These are phyloP conservation scores for Trissolcus basalis DNA, from an alignment of 1,140 invertebrate species.

Conservation along the genomic window DNA sequence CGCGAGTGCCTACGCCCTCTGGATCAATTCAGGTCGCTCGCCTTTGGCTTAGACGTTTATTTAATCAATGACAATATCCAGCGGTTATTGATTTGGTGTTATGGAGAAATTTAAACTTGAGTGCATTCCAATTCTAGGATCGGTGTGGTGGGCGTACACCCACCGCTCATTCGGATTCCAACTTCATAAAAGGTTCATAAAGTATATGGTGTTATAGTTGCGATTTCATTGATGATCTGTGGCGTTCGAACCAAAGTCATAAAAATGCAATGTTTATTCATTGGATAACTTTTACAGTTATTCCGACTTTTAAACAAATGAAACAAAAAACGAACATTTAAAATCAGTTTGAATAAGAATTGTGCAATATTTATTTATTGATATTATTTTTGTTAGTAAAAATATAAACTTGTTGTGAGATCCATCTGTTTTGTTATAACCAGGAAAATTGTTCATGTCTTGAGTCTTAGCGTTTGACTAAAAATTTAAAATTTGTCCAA, in stretches of 20 bases:
- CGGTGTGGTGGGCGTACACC: constrained; percentile 66
- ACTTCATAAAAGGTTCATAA: too few species aligned
- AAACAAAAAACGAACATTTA: too few species aligned
- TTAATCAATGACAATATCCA: constrained; percentile 70
- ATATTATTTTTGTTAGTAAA: too few species aligned
- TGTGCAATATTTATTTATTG: too few species aligned
- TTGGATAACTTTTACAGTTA: neutral
- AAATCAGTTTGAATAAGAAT: too few species aligned
- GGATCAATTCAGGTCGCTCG: constrained; percentile 25
- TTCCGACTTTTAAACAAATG: too few species aligned
- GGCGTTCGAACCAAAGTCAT: neutral
- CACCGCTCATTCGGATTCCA: constrained; percentile 54
- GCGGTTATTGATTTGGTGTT: constrained; percentile 68
- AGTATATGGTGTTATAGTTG: constrained; percentile 56
- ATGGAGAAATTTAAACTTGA: constrained; percentile 68
- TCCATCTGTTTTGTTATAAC: too few species aligned
- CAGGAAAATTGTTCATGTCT: too few species aligned
- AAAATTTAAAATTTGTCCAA: too few species aligned
- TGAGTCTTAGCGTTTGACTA: too few species aligned
- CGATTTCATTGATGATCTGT: constrained; percentile 55
- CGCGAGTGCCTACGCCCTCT: constrained; percentile 21
- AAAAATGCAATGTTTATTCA: constrained; percentile 3
- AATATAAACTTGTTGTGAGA: too few species aligned
- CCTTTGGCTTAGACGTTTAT: constrained; percentile 40
- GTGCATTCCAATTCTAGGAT: constrained; percentile 70